These are phyloP conservation scores for Meiosimyza platycephala DNA, from an alignment of 2,888 invertebrate genomes.

Conservation along the genomic window DNA sequence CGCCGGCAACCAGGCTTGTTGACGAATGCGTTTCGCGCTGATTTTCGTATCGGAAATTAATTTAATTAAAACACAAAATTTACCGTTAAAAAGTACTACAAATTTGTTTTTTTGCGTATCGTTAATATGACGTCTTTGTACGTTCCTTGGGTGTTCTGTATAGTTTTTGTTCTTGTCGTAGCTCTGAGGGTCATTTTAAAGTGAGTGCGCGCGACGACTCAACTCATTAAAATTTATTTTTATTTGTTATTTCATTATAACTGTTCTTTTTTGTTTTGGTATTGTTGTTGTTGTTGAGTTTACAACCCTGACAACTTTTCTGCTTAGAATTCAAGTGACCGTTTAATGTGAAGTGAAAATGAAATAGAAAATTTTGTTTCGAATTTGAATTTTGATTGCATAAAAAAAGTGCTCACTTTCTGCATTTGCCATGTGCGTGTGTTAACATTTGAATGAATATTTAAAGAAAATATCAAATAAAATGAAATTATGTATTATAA, in stretches of 20 bases:
- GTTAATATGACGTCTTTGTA: not conserved
- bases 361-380: no score
- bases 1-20: constrained; percentile 53
- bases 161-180: constrained; percentile 13
- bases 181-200: not conserved
- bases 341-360: constrained; percentile 25
- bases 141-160: not conserved
- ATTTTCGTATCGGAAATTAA: not conserved
- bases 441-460: not conserved
- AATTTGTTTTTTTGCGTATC: not conserved
- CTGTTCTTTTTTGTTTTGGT: constrained; percentile 3
- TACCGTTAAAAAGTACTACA: not conserved
- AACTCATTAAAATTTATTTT: no score
- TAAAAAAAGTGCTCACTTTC: constrained; percentile 41
- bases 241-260: not conserved
- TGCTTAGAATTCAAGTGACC: constrained; percentile 40
- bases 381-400: constrained; percentile 58
- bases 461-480: no score
- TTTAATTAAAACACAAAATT: not conserved
- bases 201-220: no score
- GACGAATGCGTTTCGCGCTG: constrained; percentile 51
- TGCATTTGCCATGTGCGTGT: not conserved
- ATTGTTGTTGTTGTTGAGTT: not conserved
- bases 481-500: no score
- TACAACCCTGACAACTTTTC: not conserved